Evolutionary conservation across 2,888 invertebrate genomes (phyloP), one percentile per base, ranked within the genome.

Genomic region (Hipparchia semele): DNA sequence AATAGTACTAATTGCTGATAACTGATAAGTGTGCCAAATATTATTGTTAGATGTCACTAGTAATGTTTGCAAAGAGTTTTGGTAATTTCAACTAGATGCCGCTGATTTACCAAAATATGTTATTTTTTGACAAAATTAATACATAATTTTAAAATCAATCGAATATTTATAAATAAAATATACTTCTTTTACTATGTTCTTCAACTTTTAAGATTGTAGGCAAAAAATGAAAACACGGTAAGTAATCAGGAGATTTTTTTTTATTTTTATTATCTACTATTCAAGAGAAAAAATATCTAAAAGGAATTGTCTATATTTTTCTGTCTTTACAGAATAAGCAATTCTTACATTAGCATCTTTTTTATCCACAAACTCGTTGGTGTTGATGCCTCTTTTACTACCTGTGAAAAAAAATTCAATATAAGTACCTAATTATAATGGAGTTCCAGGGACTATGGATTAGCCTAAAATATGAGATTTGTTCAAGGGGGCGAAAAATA

Each of bases 271-370:
- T 23, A 23, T 23, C 23, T 23, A 66, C 8, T 75, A 77, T 58
- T 77, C 74, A 1, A 67, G 68, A 49, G 71, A 56, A 73, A 79
- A 79, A 6, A 76, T 33, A 23, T 78, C 76, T 39, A 78, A 39
- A 10, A 79, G 72, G 23, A 76, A 75, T 59, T 78, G 61, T 65
- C 74, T 74, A 68, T 78, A 79, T 13, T 73, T 68, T 45, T 88
- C 87, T 53, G 81, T 77, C 56, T 89, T 87, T 2, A 85, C 76
- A 0, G 89, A 84, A 73, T 88, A 85, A 3, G 86, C 79, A 7
- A 91, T 76, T 79, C 87, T 84, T 0, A 88, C 86, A 64, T 90
- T 92, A 0, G 87, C 88, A 5, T 87, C 78, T 7, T 84, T 79
- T 75, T 88, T 85, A 0, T 83, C 82, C 0, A 86, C 85, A 23